Evolutionary conservation across 1,140 invertebrate genomes (phyloP), one percentile per base, ranked within the genome.

Genomic region (Tribolium castaneum): DNA sequence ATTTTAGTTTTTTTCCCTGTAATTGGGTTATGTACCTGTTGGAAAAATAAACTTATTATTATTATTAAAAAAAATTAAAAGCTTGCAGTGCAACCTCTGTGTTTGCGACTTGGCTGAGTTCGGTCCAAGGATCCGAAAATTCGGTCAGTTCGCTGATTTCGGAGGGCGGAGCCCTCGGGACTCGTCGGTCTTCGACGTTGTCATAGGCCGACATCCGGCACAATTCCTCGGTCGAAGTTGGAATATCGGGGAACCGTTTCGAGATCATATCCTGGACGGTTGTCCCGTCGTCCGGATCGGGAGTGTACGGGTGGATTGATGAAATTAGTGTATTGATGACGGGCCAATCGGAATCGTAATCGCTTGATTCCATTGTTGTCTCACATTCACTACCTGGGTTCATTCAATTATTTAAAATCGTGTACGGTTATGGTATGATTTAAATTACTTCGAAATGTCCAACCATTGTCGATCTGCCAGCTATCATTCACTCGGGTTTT

Each of bases 391-490:
- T 84, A 12, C 79, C 85, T 85, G 4, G 1, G 9, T 7, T 39
- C 1, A 39, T 10, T 39, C 34, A 39, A 39, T 16, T 45, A 76
- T 19, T 35, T 25, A 51, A 45, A 12, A 16, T 39, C 13, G 5
- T 70, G 4, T 35, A 13, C 86, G 16, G 2, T 19, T 19, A 1
- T 19, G 2, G 1, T 1, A 19, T 19, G 1, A 19, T 19, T 19
- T n/a, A n/a, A 87, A 80, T 89, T 89, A 92, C 93, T 93, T 85
- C 95, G 93, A 83, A 95, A 96, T 85, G 95, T 94, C 95, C 95
- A 96, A 83, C 94, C 95, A 75, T 93, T 95, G 87, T 96, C 95
- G 30, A 96, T 90, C 70, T 94, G 91, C 94, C 95, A 96, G 6
- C 91, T 92, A 19, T 92, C 91, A 81, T 90, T 90, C 12, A 88